Conservation (phyloP, 2,113 vertebrate genomes). For the Cyprinodon brontotheroides region DNA sequence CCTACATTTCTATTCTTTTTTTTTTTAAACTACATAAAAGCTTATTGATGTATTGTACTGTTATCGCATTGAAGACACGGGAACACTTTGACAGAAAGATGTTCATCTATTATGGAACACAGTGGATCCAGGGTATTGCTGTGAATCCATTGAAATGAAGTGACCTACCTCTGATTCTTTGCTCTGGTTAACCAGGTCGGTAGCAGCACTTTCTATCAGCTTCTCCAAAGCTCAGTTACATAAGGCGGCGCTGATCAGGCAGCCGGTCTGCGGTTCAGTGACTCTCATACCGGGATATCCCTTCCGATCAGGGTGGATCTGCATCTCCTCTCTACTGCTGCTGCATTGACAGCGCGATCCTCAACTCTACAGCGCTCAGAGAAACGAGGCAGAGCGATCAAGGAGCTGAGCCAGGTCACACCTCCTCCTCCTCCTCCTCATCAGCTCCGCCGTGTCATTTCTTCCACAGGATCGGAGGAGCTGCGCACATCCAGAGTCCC, state of each 20-base stretch:
- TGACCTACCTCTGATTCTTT: constrained; percentile 61
- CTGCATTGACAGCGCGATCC: background rate
- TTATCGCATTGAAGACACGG: too few species aligned
- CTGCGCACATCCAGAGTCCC: constrained; percentile 24
- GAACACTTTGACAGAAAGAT: background rate
- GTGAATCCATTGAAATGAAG: background rate
- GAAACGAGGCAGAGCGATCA: constrained; percentile 33
- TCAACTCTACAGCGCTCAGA: too few species aligned
- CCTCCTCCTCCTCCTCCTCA: constrained; percentile 50
- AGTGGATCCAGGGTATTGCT: background rate
- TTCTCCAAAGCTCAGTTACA: constrained; percentile 66
- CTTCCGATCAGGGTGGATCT: constrained; percentile 6
- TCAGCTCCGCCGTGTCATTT: constrained; percentile 25
- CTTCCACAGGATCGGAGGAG: constrained; percentile 21
- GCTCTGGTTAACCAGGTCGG: constrained; percentile 25
- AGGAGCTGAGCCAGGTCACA: constrained; percentile 36
- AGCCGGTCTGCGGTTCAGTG: constrained; percentile 10
- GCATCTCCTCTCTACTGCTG: background rate
- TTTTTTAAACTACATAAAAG: constrained; percentile 4
- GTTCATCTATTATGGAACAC: background rate
- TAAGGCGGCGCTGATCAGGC: constrained; percentile 56
- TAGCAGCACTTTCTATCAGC: constrained; percentile 22
- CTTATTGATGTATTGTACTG: background rate
- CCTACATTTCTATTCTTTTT: background rate
- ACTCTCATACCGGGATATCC: constrained; percentile 5